A percentile compares a stretch with the other conserved stretches of the same genome.
These are phyloP conservation scores for Drosophila cardini DNA, from an alignment of 1,140 invertebrate genomes.

Conservation along the genomic window DNA sequence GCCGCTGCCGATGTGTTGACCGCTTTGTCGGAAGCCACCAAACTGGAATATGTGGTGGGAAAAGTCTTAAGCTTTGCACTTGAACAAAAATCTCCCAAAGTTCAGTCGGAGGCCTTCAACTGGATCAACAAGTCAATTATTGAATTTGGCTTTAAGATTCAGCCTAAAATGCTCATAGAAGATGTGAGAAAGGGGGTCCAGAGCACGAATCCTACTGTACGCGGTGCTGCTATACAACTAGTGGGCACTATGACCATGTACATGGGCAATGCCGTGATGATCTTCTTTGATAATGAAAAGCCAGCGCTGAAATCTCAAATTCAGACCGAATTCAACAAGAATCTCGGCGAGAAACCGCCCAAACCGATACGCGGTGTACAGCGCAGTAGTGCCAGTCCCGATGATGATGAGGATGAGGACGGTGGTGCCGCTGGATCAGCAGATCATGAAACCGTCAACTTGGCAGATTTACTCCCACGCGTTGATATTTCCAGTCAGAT, in stretches of 20 bases:
- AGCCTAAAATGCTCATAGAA: conserved; percentile 92
- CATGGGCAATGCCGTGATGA: conserved; percentile 90
- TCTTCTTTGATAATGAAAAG: conserved; percentile 95
- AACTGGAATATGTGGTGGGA: conserved; percentile 90
- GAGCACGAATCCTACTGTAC: conserved; percentile 93
- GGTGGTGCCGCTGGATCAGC: conserved; percentile 85
- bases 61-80: conserved; percentile 91
- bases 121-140: conserved; percentile 92
- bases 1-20: conserved; percentile 90
- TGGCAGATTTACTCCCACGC: conserved; percentile 89
- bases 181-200: conserved; percentile 93
- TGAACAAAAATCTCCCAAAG: conserved; percentile 96
- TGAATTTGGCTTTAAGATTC: conserved; percentile 92
- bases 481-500: conserved; percentile 95
- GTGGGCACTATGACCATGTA: conserved; percentile 90
- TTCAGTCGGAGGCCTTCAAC: conserved; percentile 92
- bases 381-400: conserved; percentile 45
- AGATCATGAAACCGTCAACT: conserved; percentile 85
- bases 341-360: conserved; percentile 89
- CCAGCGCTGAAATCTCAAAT: conserved; percentile 93
- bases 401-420: conserved; percentile 86
- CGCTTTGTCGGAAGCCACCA: conserved; percentile 91
- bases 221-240: conserved; percentile 89
- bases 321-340: conserved; percentile 94
- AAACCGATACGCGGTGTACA: conserved; percentile 88